phyloP scores from a whole-genome alignment of 2,888 invertebrate genomes.

The Laspeyria flexula region DNA sequence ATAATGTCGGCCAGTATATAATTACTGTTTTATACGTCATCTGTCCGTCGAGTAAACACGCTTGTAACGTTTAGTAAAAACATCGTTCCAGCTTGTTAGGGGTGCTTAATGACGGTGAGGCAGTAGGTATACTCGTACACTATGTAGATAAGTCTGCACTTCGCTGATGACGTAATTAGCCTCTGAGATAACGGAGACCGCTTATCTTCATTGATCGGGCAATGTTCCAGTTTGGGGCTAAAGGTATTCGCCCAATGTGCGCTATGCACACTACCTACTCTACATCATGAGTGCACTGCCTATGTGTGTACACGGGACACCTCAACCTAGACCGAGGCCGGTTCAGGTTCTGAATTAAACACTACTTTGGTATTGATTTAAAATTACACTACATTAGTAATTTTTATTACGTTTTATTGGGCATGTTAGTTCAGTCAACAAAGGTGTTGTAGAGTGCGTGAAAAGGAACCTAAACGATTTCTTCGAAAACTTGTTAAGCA shows the following conservation, averaged over 20 bases:
- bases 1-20: background rate
- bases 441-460: too few species aligned
- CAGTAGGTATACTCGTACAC: background rate
- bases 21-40: background rate
- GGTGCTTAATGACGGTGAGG: too few species aligned
- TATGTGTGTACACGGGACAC: too few species aligned
- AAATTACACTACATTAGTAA: too few species aligned
- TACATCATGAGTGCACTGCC: too few species aligned
- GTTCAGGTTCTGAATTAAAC: too few species aligned
- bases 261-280: background rate
- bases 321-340: too few species aligned
- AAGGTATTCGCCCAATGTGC: background rate
- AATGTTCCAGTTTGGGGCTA: background rate
- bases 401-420: too few species aligned
- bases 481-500: too few species aligned
- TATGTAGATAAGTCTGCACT: background rate
- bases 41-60: background rate
- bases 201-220: background rate
- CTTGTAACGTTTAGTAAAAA: background rate
- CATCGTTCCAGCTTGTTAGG: background rate
- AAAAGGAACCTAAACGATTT: too few species aligned
- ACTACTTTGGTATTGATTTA: too few species aligned
- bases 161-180: constrained; percentile 1
- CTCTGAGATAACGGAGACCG: background rate
- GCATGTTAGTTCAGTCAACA: too few species aligned